Percentiles rank a stretch among this genome's conserved stretches.
phyloP scores from a whole-genome alignment of 92 coral and sea anemone species.

The Porites evermanni region DNA sequence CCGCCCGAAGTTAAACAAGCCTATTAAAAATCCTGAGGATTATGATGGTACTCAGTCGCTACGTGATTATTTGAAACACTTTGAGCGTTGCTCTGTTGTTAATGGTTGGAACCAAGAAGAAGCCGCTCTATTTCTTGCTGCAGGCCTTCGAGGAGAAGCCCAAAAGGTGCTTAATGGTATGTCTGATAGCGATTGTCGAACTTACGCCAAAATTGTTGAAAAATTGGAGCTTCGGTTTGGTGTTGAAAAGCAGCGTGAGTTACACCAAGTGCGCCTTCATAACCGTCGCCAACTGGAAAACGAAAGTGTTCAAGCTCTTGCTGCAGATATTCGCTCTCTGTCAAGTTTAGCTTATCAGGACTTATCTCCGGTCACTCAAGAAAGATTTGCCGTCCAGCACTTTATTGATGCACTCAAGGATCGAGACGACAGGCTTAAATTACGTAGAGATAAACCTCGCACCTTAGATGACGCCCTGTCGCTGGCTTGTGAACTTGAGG shows the following conservation, averaged over 20 bases:
- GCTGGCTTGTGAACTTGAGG: too few relatives aligned
- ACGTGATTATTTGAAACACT: too few relatives aligned
- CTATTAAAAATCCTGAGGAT: background rate
- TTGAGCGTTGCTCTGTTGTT: background rate
- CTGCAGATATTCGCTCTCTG: constrained; percentile 38
- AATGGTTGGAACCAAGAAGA: too few relatives aligned
- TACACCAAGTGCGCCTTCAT: constrained; percentile 57
- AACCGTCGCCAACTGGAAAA: constrained; percentile 36
- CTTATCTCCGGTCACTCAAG: constrained; percentile 40
- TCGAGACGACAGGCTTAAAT: constrained; percentile 28
- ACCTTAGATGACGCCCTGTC: too few relatives aligned
- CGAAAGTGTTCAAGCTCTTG: constrained; percentile 41
- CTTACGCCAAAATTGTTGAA: too few relatives aligned
- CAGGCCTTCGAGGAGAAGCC: too few relatives aligned
- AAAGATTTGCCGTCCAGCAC: constrained; percentile 61
- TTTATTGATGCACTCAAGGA: constrained; percentile 56
- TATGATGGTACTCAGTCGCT: constrained; percentile 22
- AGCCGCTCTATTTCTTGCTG: too few relatives aligned
- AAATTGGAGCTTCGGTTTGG: background rate
- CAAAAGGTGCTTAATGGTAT: too few relatives aligned
- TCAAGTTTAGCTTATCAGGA: constrained; percentile 56
- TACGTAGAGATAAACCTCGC: constrained; percentile 34
- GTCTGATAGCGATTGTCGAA: too few relatives aligned
- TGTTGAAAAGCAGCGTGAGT: constrained; percentile 52
- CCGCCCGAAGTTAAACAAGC: constrained; percentile 28